Base-by-base conservation (phyloP, 2,888 invertebrate genomes). In the Agrochola lychnidis region DNA sequence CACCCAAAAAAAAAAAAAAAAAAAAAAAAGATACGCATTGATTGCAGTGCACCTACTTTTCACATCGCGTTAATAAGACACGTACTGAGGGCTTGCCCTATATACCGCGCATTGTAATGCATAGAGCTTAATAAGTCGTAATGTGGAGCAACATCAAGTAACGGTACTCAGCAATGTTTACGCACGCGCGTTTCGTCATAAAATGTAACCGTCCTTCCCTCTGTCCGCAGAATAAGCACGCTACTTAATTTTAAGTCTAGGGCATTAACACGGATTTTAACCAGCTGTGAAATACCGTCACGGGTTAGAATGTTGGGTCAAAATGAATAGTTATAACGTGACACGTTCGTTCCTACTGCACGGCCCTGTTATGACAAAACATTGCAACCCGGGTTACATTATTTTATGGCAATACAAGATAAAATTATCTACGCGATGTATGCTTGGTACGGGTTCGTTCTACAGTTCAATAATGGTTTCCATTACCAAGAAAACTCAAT, bases 71-170 rank as follows among this genome's bases (percentile, higher is more conserved):
- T 85, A 82, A 82, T 82, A 70, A 84, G 79, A 73, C 83, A 85
- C 78, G 86, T 84, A 78, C 82, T 5, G 57, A 85, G 79, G 83
- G 86, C 86, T 69, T 30, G 83, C 51, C 82, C 83, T 84, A 82
- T 82, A 69, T 76, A 78, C 42, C 3, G 59, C 71, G 70, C 76
- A 82, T 83, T 86, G 85, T 85, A 80, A 79, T 64, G 79, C 86
- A 88, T 85, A 81, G 66, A 83, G 79, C 81, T 79, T 81, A 83
- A 90, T 89, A 90, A 91, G 89, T 88, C 73, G 80, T 87, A 87
- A 90, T 91, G 83, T 89, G 74, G 88, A 88, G 88, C 86, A 83
- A 75, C 76, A 82, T 84, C 68, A 64, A 67, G 72, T 92, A 91
- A 91, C 92, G 90, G 91, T 70, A 87, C 78, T 48, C 63, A 19